phyloP scores from a whole-genome alignment of 30 jellyfish, hydroid and myxozoan species.

The Aurelia coerulea region DNA sequence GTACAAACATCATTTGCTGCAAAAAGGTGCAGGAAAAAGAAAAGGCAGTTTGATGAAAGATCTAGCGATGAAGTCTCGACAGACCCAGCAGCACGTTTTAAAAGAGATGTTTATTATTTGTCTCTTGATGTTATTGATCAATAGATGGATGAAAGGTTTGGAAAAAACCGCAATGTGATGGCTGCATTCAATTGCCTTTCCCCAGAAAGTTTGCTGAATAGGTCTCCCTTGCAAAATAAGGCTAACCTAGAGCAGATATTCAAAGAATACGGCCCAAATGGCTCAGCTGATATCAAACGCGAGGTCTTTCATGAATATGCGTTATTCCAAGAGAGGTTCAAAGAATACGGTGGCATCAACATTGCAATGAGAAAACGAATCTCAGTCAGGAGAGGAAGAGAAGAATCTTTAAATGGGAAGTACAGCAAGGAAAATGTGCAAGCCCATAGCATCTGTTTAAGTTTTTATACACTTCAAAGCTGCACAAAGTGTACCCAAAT shows the following conservation, averaged over 20 bases:
- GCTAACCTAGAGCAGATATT: too few species aligned
- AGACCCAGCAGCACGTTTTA: background rate
- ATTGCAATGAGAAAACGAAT: background rate
- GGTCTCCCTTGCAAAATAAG: background rate
- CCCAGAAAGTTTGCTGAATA: slow-evolving; percentile 12
- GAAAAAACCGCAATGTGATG: background rate
- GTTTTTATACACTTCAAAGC: background rate
- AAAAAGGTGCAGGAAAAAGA: background rate
- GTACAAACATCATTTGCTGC: background rate
- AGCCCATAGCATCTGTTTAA: background rate
- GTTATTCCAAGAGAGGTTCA: background rate
- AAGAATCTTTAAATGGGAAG: background rate
- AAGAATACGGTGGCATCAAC: slow-evolving; percentile 3
- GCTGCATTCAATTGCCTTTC: background rate
- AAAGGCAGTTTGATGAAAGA: slow-evolving; percentile 12
- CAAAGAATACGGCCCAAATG: background rate
- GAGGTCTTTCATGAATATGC: background rate
- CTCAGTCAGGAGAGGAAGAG: background rate
- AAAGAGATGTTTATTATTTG: slow-evolving; percentile 1
- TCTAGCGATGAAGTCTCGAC: slow-evolving; percentile 9
- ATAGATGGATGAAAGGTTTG: slow-evolving; percentile 8
- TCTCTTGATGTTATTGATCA: background rate
- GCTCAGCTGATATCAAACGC: background rate
- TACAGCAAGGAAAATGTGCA: background rate
- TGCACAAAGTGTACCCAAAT: background rate